phyloP scores from a whole-genome alignment of 2,888 invertebrate genomes.

The Conchocele bisecta region DNA sequence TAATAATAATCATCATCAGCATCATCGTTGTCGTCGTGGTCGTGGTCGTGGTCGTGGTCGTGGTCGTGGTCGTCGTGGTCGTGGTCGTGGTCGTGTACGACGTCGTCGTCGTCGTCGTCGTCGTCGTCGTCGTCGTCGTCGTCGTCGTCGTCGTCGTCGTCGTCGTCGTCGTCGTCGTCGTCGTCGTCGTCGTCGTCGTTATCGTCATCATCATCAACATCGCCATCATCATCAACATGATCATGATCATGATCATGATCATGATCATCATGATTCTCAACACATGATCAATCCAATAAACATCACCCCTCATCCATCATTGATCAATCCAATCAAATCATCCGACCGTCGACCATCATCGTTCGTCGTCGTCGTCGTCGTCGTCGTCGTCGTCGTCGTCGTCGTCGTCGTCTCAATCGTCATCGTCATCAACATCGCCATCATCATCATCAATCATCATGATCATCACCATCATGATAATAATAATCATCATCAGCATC shows the following conservation, averaged over 20 bases:
- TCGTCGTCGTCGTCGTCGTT: not conserved
- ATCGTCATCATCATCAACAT: constrained; percentile 7
- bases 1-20: not conserved
- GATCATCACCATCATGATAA: not conserved
- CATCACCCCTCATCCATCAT: no score
- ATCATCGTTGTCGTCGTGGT: not conserved
- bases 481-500: not conserved
- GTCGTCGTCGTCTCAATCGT: not conserved
- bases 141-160: not conserved
- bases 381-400: not conserved
- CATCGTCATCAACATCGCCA: not conserved
- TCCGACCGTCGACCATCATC: not conserved
- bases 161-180: not conserved
- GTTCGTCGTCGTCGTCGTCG: not conserved
- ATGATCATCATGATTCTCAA: not conserved
- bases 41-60: not conserved
- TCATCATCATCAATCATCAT: not conserved
- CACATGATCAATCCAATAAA: no score
- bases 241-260: constrained; percentile 1
- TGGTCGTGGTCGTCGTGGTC: not conserved
- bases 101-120: not conserved
- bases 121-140: not conserved
- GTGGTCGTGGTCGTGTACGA: no score
- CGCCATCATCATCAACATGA: constrained; percentile 4
- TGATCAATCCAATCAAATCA: no score